phyloP scores from a whole-genome alignment of 2,113 vertebrate species.

The Hippocampus zosterae region DNA sequence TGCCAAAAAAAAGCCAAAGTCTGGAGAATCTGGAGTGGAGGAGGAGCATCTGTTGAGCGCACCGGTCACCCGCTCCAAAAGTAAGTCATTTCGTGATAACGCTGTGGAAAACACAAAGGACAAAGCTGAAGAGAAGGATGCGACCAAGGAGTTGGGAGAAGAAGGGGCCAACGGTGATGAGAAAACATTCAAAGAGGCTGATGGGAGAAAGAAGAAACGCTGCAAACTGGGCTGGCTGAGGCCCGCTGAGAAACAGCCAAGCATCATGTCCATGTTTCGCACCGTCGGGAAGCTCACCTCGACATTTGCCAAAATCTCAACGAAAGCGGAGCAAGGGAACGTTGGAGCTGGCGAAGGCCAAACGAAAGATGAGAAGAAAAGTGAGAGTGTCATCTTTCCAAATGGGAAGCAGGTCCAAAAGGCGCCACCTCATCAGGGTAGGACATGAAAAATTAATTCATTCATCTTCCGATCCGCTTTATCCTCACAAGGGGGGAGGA shows the following conservation, averaged over 20 bases:
- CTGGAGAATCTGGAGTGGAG: slow-evolving; percentile 61
- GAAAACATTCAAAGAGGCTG: slow-evolving; percentile 54
- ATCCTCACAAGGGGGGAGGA: too few species aligned
- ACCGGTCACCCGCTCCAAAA: slow-evolving; percentile 86
- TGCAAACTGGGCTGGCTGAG: slow-evolving; percentile 83
- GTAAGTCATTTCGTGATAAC: slow-evolving; percentile 75
- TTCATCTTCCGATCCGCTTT: too few species aligned
- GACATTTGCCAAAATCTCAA: slow-evolving; percentile 65
- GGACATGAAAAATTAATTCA: background rate
- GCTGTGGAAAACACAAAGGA: slow-evolving; percentile 10
- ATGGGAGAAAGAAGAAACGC: slow-evolving; percentile 79
- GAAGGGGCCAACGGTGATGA: slow-evolving; percentile 17
- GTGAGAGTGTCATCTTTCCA: background rate
- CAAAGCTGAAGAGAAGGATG: slow-evolving; percentile 14
- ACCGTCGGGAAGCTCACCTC: slow-evolving; percentile 82
- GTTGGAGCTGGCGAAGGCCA: slow-evolving; percentile 29
- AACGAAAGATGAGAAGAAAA: background rate
- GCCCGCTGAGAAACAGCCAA: slow-evolving; percentile 85
- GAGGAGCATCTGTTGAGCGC: slow-evolving; percentile 60
- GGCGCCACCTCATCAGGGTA: slow-evolving; percentile 43
- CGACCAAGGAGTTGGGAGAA: slow-evolving; percentile 23
- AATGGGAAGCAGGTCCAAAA: slow-evolving; percentile 6
- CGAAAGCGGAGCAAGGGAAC: slow-evolving; percentile 56
- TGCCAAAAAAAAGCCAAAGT: slow-evolving; percentile 87
- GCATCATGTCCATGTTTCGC: slow-evolving; percentile 93